These are phyloP conservation scores for Zaprionus davidi DNA, from an alignment of 1,140 invertebrate species.

Conservation along the genomic window DNA sequence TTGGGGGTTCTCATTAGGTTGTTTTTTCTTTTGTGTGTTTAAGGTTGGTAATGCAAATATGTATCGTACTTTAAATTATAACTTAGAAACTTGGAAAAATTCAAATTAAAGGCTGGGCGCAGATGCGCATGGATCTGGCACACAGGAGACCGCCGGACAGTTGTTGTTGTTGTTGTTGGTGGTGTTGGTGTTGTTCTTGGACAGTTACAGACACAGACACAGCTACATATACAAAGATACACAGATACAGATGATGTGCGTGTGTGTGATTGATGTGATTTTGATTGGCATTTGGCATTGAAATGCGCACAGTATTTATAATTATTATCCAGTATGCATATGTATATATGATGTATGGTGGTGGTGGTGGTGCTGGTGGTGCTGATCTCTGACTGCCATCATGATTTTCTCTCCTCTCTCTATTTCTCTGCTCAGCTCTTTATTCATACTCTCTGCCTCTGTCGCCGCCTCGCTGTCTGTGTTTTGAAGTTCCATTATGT, in stretches of 20 bases:
- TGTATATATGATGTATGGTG: conserved; percentile 13
- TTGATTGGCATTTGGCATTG: conserved; percentile 23
- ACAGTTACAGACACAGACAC: conserved; percentile 45
- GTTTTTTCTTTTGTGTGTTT: conserved; percentile 31
- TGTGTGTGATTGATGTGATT: conserved; percentile 12
- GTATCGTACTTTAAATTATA: conserved; percentile 76
- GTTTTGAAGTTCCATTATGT: conserved; percentile 43
- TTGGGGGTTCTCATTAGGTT: conserved; percentile 33
- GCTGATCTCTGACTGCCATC: conserved; percentile 25
- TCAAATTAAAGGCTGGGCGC: conserved; percentile 75
- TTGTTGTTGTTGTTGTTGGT: background rate
- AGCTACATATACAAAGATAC: conserved; percentile 28
- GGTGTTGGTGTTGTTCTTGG: conserved; percentile 1
- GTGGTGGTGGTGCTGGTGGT: conserved; percentile 24
- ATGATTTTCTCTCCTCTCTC: background rate
- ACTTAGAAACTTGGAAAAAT: conserved; percentile 80
- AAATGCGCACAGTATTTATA: conserved; percentile 29
- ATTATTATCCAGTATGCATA: conserved; percentile 18
- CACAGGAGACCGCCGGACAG: conserved; percentile 48
- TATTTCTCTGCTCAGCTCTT: background rate
- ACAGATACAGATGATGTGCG: conserved; percentile 27
- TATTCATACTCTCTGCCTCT: conserved; percentile 8
- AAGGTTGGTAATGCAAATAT: conserved; percentile 72
- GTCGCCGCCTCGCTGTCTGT: conserved; percentile 19
- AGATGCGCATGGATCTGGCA: conserved; percentile 57